Base-by-base conservation (phyloP, 53 echinoderm and acorn worm genomes). In the Mesocentrotus franciscanus region DNA sequence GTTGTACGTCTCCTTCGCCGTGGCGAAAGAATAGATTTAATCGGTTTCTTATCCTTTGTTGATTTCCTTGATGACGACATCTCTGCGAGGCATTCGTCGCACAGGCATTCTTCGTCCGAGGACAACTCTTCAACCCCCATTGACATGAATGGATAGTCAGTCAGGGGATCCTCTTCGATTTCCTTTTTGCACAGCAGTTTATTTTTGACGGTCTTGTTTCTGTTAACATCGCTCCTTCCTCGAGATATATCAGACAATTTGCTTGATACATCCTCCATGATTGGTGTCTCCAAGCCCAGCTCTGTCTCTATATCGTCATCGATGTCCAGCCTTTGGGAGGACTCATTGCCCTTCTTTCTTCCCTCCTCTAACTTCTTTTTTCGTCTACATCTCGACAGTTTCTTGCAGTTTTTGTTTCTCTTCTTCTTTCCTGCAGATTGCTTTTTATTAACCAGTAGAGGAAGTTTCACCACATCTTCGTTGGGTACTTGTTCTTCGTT, bases 11-110 rank as follows among this genome's bases (percentile, higher is more conserved):
- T 49, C 3, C 60, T 20, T 61, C 49, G 15, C n/a, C 92, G 42
- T 18, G 93, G 93, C 8, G 93, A 81, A 15, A 93, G 93, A 34
- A 93, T 93, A 17, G 93, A 93, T 78, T 93, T 93, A 1, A 87
- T 26, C 4, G 81, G 93, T 29, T 76, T 57, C 83, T 81, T 60
- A 16, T 10, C 27, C 61, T 9, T n/a, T 79, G 81, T 2, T 56
- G 92, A 74, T 92, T 70, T 4, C 64, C 10, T 49, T 18, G 39
- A 56, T 1, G 62, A 83, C 22, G 93, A 22, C 81, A 93, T 60
- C 13, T 8, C 10, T 35, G n/a, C 81, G 8, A 93, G 93, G 36
- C 93, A 93, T 20, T 79, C 78, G 39, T 93, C 81, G 39, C 93
- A 93, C 5, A 93, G 79, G 24, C 93, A 93, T 57, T 93, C 79